phyloP scores from a whole-genome alignment of 2,113 vertebrate species.

The Nannospalax galili region DNA sequence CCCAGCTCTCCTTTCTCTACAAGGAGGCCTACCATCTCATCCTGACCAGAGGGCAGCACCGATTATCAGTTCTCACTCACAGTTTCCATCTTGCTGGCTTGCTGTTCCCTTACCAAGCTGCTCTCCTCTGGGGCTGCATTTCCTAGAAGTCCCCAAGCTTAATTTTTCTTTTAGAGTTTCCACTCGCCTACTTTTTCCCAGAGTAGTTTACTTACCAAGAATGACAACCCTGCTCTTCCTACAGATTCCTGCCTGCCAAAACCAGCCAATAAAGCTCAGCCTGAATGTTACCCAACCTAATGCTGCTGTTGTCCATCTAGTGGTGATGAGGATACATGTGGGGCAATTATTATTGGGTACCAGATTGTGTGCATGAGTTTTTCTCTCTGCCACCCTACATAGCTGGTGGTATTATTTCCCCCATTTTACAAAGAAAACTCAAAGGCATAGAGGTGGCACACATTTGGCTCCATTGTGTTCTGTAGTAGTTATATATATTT shows the following conservation, averaged over 20 bases:
- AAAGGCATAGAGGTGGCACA: not conserved
- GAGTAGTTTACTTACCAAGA: not conserved
- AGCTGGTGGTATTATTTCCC: not conserved
- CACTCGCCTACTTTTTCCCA: not conserved
- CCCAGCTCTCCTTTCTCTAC: not conserved
- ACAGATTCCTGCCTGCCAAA: not conserved
- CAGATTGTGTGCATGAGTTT: not conserved
- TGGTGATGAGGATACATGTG: accelerated
- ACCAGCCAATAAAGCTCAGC: not conserved
- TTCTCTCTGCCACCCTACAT: not conserved
- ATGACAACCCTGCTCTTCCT: not conserved
- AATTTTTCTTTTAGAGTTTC: too few species aligned
- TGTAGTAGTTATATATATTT: not conserved
- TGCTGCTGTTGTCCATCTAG: not conserved
- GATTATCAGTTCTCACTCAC: too few species aligned
- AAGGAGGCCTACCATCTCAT: not conserved
- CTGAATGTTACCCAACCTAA: not conserved
- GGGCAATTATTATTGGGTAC: not conserved
- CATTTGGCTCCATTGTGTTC: not conserved
- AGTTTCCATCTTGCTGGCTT: too few species aligned
- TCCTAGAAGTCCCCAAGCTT: too few species aligned
- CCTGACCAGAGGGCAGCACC: not conserved
- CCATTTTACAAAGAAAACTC: not conserved
- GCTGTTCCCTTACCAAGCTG: not conserved
- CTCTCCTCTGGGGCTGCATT: too few species aligned